These are phyloP conservation scores for Tamandua tetradactyla DNA, from an alignment of 2,797 vertebrate species.

Conservation along the genomic window DNA sequence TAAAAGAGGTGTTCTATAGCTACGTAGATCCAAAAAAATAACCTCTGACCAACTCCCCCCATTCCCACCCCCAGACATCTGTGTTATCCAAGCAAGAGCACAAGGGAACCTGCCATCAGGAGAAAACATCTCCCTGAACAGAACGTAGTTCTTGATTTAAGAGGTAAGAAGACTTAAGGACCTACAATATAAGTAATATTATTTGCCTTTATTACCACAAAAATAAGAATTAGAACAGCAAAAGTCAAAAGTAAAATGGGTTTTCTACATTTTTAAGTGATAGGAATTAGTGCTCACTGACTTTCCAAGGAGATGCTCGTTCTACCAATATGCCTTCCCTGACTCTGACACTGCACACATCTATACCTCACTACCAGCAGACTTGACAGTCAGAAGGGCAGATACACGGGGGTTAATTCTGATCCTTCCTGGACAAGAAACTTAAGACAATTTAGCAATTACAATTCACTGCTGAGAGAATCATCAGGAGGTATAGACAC, in stretches of 20 bases:
- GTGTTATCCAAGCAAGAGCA: neutral
- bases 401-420: neutral
- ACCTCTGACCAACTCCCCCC: neutral
- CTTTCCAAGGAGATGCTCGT: neutral
- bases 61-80: neutral
- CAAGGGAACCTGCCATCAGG: neutral
- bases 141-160: neutral
- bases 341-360: neutral
- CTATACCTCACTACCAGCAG: neutral
- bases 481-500: neutral
- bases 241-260: slow-evolving; percentile 1
- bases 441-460: neutral
- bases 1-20: neutral
- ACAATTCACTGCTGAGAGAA: neutral
- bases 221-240: neutral
- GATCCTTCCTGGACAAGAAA: neutral
- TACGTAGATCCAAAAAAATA: neutral
- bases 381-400: slow-evolving; percentile 15
- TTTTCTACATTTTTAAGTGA: neutral
- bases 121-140: neutral
- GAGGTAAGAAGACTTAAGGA: neutral
- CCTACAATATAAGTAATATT: neutral
- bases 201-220: neutral
- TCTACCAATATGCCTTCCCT: neutral
- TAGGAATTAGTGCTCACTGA: neutral